Evolutionary conservation across 2,113 vertebrate genomes (phyloP).

Genomic region (Cricetomys ansorgei): DNA sequence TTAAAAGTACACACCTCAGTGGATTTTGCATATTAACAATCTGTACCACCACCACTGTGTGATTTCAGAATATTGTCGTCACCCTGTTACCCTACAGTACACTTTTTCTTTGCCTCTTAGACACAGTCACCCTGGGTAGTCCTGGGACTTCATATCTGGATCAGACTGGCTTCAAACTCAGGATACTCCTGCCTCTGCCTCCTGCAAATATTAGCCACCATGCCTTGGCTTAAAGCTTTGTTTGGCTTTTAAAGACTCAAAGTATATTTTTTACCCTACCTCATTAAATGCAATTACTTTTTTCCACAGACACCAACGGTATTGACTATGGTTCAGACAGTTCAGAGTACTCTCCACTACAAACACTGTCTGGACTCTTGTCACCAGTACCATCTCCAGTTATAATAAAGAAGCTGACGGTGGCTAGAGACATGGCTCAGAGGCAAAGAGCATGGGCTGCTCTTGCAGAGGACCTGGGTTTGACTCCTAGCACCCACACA

Average conservation of each 20-base stretch:
- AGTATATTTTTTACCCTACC: background rate
- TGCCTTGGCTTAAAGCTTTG: background rate
- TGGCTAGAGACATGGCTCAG: background rate
- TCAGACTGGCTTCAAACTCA: background rate
- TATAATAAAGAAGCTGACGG: background rate
- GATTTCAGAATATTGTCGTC: background rate
- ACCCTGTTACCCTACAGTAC: background rate
- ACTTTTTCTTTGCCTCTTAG: background rate
- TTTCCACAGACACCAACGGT: background rate
- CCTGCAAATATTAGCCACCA: background rate
- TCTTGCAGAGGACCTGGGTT: background rate
- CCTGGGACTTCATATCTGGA: background rate
- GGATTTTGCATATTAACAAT: background rate
- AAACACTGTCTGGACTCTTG: background rate
- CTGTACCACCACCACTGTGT: background rate
- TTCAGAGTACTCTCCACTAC: background rate
- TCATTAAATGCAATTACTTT: background rate
- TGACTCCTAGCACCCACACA: background rate
- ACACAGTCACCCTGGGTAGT: background rate
- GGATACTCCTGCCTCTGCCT: background rate
- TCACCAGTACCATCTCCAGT: background rate
- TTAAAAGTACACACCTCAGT: background rate
- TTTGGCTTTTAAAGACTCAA: slow-evolving; percentile 10
- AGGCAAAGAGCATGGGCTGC: background rate
- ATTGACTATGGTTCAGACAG: background rate